A percentile compares a stretch with the other conserved stretches of the same genome.
Evolutionary conservation across 2,888 invertebrate species (phyloP).

Genomic region (Melanargia galathea): DNA sequence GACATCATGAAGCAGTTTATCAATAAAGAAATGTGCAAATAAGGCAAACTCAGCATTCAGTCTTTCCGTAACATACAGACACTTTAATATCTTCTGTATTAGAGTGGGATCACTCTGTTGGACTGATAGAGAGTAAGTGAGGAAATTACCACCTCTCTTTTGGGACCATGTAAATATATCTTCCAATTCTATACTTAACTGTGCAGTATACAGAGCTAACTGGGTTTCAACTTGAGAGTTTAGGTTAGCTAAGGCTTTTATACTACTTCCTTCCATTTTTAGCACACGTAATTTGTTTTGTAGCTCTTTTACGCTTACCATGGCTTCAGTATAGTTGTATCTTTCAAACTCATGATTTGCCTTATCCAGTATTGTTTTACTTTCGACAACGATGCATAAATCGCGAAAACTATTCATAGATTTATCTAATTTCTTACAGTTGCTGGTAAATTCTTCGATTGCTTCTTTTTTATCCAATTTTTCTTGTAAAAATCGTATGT

Average conservation of each 20-base stretch:
- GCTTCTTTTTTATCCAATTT: conserved; percentile 50
- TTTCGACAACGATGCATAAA: conserved; percentile 60
- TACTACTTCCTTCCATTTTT: conserved; percentile 61
- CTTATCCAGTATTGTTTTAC: conserved; percentile 58
- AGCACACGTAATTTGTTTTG: conserved; percentile 53
- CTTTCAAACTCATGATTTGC: conserved; percentile 69
- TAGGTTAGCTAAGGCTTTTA: conserved; percentile 58
- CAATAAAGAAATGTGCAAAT: conserved; percentile 74
- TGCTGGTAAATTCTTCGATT: conserved; percentile 56
- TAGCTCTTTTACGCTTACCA: conserved; percentile 57
- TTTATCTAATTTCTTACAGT: conserved; percentile 54
- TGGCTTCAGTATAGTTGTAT: conserved; percentile 65
- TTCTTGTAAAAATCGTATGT: conserved; percentile 50
- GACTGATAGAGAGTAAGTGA: conserved; percentile 67
- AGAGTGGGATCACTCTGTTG: conserved; percentile 69
- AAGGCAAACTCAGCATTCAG: conserved; percentile 68
- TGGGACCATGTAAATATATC: conserved; percentile 72
- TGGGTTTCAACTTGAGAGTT: conserved; percentile 67
- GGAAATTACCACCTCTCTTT: conserved; percentile 59
- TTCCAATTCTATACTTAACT: conserved; percentile 74
- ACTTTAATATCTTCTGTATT: conserved; percentile 67
- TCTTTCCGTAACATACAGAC: conserved; percentile 64
- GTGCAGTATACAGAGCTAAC: conserved; percentile 64
- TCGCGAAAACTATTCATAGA: conserved; percentile 54
- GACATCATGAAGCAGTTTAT: conserved; percentile 66